Evolutionary conservation across 1,140 invertebrate genomes (phyloP), one percentile per base, ranked within the genome.

Genomic region (Laupala kohalensis): DNA sequence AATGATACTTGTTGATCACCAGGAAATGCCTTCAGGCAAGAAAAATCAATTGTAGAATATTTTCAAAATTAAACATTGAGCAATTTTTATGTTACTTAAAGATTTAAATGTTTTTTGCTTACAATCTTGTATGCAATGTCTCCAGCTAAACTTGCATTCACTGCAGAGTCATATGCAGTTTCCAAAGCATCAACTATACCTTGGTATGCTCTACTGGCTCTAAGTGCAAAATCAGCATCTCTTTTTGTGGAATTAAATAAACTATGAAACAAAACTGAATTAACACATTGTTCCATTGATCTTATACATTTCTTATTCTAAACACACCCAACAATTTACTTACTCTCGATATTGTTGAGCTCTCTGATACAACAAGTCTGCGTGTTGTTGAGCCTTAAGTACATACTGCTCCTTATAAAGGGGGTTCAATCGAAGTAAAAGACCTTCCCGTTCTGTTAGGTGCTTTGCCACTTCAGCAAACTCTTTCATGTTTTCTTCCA

Each of bases 121-220:
- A 64, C 86, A 70, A 83, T 81, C 67, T 84, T 81, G 65, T 85
- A 83, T 28, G 87, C 84, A 37, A 85, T 79, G 27, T 87, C 80
- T 0, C 88, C 85, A 15, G 88, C 85, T 30, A 81, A 77, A 23
- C 85, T 83, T 0, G 92, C 92, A 71, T 85, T 83, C n/a, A 82
- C 77, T 0, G 90, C 90, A 26, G 87, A 86, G 23, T 85, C 78
- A 75, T 82, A 82, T 0, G 92, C 91, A 29, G 81, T 81, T 23
- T 82, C 77, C 13, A 94, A 81, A 25, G 84, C 84, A 64, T 88
- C 84, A 0, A 91, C 86, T 69, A 97, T 95, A 74, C 88, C 88
- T 75, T 91, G 84, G 79, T 95, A 95, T 0, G 90, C 93, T 69
- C 87, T 86, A 63, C 93, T 94, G 1, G 92, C 92, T 76, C 87